Evolutionary conservation across 2,888 invertebrate species (phyloP).

Genomic region (Beris chalybata): DNA sequence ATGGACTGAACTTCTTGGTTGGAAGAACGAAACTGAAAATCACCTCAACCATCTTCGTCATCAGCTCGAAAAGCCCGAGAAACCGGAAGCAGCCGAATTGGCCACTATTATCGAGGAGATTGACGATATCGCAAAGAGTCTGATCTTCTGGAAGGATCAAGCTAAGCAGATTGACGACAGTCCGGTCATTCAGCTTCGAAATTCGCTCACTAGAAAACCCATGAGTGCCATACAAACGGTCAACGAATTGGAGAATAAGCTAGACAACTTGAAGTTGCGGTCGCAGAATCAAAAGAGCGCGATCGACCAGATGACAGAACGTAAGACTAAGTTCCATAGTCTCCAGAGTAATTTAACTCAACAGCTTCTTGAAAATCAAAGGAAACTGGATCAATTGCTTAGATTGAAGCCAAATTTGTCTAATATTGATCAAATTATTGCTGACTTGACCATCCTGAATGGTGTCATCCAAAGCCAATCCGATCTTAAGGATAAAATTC

Average conservation of each 20-base stretch:
- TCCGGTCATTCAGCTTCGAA: slow-evolving; percentile 68
- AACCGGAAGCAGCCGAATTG: slow-evolving; percentile 70
- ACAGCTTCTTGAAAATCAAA: slow-evolving; percentile 61
- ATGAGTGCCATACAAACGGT: slow-evolving; percentile 73
- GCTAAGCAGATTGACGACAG: slow-evolving; percentile 70
- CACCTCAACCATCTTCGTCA: slow-evolving; percentile 80
- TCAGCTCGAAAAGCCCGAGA: slow-evolving; percentile 72
- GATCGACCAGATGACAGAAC: slow-evolving; percentile 70
- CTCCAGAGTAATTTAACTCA: slow-evolving; percentile 71
- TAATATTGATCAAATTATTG: slow-evolving; percentile 55
- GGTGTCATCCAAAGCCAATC: slow-evolving; percentile 62
- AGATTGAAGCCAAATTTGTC: slow-evolving; percentile 49
- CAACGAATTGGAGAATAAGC: slow-evolving; percentile 71
- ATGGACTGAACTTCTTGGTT: slow-evolving; percentile 80
- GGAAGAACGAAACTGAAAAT: slow-evolving; percentile 78
- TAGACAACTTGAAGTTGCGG: slow-evolving; percentile 67
- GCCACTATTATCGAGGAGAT: slow-evolving; percentile 71
- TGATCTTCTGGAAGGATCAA: slow-evolving; percentile 71
- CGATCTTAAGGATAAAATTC: slow-evolving; percentile 69
- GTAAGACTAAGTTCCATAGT: slow-evolving; percentile 77
- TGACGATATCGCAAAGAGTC: slow-evolving; percentile 66
- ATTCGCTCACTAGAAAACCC: slow-evolving; percentile 70
- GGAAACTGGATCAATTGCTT: slow-evolving; percentile 48
- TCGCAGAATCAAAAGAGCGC: slow-evolving; percentile 68
- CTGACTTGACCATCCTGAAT: slow-evolving; percentile 60